Conservation (phyloP, 1,140 invertebrate species). For the Rhagoletis pomonella region DNA sequence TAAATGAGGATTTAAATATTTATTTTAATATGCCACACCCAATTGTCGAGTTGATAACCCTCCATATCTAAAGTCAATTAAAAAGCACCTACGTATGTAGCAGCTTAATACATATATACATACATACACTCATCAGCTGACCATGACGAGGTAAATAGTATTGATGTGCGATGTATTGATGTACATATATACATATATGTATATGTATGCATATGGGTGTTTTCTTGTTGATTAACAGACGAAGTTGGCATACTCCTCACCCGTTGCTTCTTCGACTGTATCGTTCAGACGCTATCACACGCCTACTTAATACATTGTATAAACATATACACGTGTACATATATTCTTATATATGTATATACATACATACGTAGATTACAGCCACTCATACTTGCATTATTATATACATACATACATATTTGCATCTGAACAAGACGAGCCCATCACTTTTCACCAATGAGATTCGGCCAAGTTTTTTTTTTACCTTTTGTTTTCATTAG, state of each 20-base stretch:
- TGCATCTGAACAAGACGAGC: not conserved
- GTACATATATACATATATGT: not conserved
- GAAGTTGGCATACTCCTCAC: too few relatives aligned
- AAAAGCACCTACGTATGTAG: not conserved
- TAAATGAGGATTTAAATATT: not conserved
- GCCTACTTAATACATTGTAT: not conserved
- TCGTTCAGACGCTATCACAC: too few relatives aligned
- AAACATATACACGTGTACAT: not conserved
- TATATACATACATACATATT: not conserved
- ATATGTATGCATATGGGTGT: not conserved
- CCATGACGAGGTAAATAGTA: too few relatives aligned
- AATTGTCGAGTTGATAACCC: conserved; percentile 4
- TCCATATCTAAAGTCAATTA: not conserved
- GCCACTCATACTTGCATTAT: too few relatives aligned
- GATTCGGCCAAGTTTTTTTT: not conserved
- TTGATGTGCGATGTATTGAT: too few relatives aligned
- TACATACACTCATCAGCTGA: not conserved
- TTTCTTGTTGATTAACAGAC: not conserved
- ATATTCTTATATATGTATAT: too few relatives aligned
- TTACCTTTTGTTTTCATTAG: not conserved
- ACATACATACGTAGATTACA: too few relatives aligned
- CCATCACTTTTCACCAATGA: conserved; percentile 19
- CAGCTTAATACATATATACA: not conserved
- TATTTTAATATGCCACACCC: not conserved
- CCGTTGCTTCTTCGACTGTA: too few relatives aligned